phyloP scores from a whole-genome alignment of 2,888 invertebrate genomes.

The Drosophila pseudotalamancana region DNA sequence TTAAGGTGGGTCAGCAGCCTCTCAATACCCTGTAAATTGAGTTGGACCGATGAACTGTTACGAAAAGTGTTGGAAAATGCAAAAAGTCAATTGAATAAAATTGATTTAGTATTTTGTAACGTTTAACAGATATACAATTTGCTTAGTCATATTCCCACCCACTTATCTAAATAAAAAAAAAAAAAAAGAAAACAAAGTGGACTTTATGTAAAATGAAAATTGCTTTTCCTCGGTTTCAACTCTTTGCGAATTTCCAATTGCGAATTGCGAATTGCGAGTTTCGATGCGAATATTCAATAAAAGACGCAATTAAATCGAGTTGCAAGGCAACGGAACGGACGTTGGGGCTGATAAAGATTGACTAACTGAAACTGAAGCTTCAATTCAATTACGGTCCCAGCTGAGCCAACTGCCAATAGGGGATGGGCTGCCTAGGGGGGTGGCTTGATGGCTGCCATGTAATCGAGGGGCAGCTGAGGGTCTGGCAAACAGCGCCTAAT shows the following conservation, averaged over 20 bases:
- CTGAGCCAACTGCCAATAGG: neutral
- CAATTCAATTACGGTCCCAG: slow-evolving; percentile 31
- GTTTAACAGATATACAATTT: too few relatives aligned
- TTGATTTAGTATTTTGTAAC: too few relatives aligned
- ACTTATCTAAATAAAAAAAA: too few relatives aligned
- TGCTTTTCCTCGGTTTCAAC: neutral
- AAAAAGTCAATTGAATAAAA: too few relatives aligned
- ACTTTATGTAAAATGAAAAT: too few relatives aligned
- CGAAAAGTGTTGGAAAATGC: too few relatives aligned
- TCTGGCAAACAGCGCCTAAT: slow-evolving; percentile 51
- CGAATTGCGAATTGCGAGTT: slow-evolving; percentile 5
- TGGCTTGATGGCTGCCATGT: neutral
- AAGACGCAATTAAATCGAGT: slow-evolving; percentile 7
- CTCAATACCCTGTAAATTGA: neutral
- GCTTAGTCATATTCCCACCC: too few relatives aligned
- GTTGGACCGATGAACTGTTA: too few relatives aligned
- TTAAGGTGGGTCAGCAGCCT: too few relatives aligned
- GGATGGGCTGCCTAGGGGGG: neutral
- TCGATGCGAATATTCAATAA: slow-evolving; percentile 8
- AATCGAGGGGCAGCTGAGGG: neutral
- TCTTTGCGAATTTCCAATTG: neutral
- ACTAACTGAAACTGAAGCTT: slow-evolving; percentile 22
- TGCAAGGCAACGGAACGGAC: neutral
- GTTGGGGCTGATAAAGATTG: slow-evolving; percentile 9
- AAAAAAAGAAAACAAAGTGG: too few relatives aligned